phyloP scores from a whole-genome alignment of 1,140 invertebrate genomes.

The Cydia splendana region DNA sequence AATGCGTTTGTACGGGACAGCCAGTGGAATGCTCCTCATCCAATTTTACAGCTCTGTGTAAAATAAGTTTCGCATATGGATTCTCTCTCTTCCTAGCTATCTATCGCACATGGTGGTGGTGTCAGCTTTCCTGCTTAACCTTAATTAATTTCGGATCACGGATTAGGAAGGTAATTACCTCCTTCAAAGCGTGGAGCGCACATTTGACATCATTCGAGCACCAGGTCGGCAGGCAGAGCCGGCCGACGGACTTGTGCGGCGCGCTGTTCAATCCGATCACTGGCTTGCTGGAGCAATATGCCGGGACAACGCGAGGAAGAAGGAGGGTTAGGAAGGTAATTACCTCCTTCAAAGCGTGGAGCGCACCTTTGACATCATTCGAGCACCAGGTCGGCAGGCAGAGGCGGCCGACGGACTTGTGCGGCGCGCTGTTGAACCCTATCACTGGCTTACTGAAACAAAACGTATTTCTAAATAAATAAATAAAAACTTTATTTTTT shows the following conservation, averaged over 20 bases:
- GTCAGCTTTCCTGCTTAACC: too few relatives aligned
- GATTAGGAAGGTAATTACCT: conserved; percentile 70
- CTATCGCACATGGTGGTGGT: too few relatives aligned
- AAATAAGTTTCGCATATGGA: too few relatives aligned
- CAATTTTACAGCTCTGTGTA: too few relatives aligned
- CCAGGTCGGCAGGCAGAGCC: conserved; percentile 92
- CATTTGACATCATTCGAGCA: conserved; percentile 84
- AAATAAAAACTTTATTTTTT: too few relatives aligned
- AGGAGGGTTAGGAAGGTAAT: conserved; percentile 26
- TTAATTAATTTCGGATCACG: too few relatives aligned
- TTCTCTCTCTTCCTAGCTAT: too few relatives aligned
- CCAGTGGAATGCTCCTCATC: too few relatives aligned
- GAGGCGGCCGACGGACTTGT: conserved; percentile 94
- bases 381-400: conserved; percentile 90
- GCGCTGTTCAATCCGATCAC: conserved; percentile 99
- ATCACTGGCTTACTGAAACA: conserved; percentile 90
- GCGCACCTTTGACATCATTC: conserved; percentile 84
- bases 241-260: conserved; percentile 94
- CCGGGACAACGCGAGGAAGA: too few relatives aligned
- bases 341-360: conserved; percentile 85
- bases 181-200: conserved; percentile 85
- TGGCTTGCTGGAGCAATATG: conserved; percentile 86
- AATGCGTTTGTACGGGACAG: too few relatives aligned
- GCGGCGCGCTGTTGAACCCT: conserved; percentile 98
- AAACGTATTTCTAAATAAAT: too few relatives aligned